Base-by-base conservation (phyloP, 2,113 vertebrate species). In the Antennarius striatus region DNA sequence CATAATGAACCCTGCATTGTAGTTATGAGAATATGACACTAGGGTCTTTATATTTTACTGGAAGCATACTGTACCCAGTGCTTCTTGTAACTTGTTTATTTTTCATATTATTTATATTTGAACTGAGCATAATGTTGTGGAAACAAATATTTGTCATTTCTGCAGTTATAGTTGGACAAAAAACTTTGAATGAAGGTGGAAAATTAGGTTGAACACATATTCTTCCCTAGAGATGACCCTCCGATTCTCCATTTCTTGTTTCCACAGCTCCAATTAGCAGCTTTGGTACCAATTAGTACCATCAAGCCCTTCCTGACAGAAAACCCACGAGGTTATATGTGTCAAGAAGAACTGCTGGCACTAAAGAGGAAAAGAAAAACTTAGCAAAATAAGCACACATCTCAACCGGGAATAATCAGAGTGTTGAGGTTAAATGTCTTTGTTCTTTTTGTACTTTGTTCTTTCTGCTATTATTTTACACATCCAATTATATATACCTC, bases 281-380 rank as follows among this genome's bases (percentile, higher is more conserved):
- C 84, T 79, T 84, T 82, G 86, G 70, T 88, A 86, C 85, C 89
- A 91, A 91, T 91, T 91, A 91, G 83, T 71, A 80, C 89, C 87
- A 87, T 90, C 82, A 89, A 89, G 71, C 75, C 65, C 83, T 81
- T 46, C 60, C 73, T 82, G 71, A 85, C 63, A 75, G 74, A 80
- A 87, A 62, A 52, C 82, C 84, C 86, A 64, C 42, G 79, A 81
- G 91, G 80, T 68, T 84, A 62, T 75, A 53, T 68, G 72, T 82
- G 84, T 88, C 76, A 78, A 74, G 82, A 85, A 85, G 56, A 66
- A 79, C 55, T 55, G 63, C 47, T 75, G 12, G 69, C 60, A 64
- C 62, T 68, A 13, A 13, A 66, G 66, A 71, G 53, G 67, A n/a
- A 51, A 51, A 51, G 4, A 64, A 74, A 60, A 77, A 57, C 16